Base-by-base conservation (phyloP, 2,113 vertebrate genomes). In the Peromyscus polionotus region DNA sequence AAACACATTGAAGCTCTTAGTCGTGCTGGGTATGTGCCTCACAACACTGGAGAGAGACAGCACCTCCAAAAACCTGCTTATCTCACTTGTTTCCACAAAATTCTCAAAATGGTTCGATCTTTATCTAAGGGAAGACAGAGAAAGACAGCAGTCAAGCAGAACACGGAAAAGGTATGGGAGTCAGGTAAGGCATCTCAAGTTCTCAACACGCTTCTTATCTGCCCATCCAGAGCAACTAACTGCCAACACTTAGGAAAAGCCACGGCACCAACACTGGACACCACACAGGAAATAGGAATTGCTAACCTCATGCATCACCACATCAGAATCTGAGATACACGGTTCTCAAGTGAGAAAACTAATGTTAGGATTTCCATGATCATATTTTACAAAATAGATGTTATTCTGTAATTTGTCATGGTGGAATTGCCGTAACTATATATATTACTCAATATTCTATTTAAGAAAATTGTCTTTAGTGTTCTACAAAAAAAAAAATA, bases 1-100 rank as follows among this genome's bases (percentile, higher is more conserved):
- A 92, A 95, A 75, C 70, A 85, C 94, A 96, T 94, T 88, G 57
- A 96, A 86, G 61, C 65, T 77, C 45, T 84, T 63, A 57, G 31
- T 77, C 77, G 57, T 16, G 67, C 19, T 88, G 24, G 80, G 36
- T 85, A 42, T 22, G 22, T 59, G n/a, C 9, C 63, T 72, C 59
- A 4, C 36, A 70, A 42, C 11, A 16, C n/a, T 88, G 26, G 31
- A 26, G 67, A 36, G 26, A 86, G 4, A 42, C 10, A 17, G 70
- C 59, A 96, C 39, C 36, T 94, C 36, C 19, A 42, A 51, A 75
- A 59, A 75, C 65, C 70, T 76, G 89, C 87, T 61, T 54, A 20
- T 68, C 33, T 95, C n/a, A 31, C 22, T 88, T 63, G n/a, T 93
- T 91, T 20, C 51, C 76, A 85, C 88, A 81, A 80, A 91, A 80